Conservation (phyloP, 2,113 vertebrate genomes). For the Strigops habroptila region DNA sequence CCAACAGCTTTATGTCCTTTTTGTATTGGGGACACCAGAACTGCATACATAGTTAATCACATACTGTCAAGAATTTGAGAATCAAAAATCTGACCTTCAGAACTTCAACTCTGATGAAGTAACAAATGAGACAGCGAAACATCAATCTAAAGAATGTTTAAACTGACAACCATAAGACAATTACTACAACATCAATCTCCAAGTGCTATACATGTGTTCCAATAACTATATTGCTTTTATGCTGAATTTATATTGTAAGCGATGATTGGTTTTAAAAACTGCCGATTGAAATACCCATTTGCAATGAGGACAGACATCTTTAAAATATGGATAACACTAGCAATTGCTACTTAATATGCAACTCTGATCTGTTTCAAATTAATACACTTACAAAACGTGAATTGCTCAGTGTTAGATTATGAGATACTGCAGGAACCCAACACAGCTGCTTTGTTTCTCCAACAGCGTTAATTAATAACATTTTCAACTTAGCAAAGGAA, state of each 20-base stretch:
- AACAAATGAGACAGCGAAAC: not conserved
- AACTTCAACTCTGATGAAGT: not conserved
- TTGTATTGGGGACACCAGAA: not conserved
- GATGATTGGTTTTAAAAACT: not conserved
- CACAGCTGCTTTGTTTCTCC: not conserved
- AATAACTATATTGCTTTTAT: not conserved
- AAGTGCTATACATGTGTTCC: not conserved
- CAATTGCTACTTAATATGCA: not conserved
- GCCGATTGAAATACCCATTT: slow-evolving; percentile 1
- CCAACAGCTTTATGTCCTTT: not conserved
- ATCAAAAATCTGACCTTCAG: slow-evolving; percentile 20
- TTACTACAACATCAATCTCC: not conserved
- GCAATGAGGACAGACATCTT: not conserved
- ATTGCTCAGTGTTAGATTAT: not conserved
- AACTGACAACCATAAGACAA: not conserved
- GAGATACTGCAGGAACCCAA: not conserved
- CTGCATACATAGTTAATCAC: not conserved
- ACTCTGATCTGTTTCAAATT: not conserved
- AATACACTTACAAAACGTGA: not conserved
- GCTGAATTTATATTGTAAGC: not conserved
- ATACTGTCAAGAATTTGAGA: not conserved
- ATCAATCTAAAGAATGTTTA: not conserved
- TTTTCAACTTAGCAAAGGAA: not conserved
- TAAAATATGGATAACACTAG: not conserved
- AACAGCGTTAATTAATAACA: not conserved